Evolutionary conservation across 2,888 invertebrate genomes (phyloP), one percentile per base, ranked within the genome.

Genomic region (Elmis aenea): DNA sequence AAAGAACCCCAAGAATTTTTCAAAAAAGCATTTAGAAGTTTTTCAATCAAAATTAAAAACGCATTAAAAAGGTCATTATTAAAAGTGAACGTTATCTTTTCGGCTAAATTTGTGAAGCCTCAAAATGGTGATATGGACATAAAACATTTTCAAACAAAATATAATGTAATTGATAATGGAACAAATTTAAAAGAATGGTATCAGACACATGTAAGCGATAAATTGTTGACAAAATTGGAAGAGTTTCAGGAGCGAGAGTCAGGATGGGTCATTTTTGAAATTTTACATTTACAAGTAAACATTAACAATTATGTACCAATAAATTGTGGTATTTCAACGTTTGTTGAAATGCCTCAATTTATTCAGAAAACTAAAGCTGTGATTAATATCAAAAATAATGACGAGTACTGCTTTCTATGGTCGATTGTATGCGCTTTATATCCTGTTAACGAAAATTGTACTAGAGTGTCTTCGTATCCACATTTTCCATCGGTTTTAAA

Each of bases 201-300:
- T n/a, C 11, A 39, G 3, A 35, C 45, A 8, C 24, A 45, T 18
- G 26, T 49, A 12, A 24, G 13, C 9, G 21, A 38, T 9, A 26
- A 27, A 15, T 16, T 47, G 11, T 38, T 46, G 13, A 26, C 10
- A 5, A 44, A 51, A 40, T 29, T 51, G 12, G 49, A 49, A 36
- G 48, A 52, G 13, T 50, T 52, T 33, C 40, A 50, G 24, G 44
- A 50, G 13, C 33, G 40, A 9, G 51, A 51, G 26, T 50, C 46
- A 2, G 48, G 49, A 2, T 54, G 51, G 51, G 25, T 33, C 10
- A 35, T 52, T 20, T 12, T 14, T 9, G 42, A 51, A 33, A 50
- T 40, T 29, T 16, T 45, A 18, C 18, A 33, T 30, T 31, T 42
- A 15, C 26, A 34, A 27, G 32, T 42, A 6, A 29, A 45, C 27